phyloP scores from a whole-genome alignment of 2,888 invertebrate genomes.

The Hypolimnas misippus region DNA sequence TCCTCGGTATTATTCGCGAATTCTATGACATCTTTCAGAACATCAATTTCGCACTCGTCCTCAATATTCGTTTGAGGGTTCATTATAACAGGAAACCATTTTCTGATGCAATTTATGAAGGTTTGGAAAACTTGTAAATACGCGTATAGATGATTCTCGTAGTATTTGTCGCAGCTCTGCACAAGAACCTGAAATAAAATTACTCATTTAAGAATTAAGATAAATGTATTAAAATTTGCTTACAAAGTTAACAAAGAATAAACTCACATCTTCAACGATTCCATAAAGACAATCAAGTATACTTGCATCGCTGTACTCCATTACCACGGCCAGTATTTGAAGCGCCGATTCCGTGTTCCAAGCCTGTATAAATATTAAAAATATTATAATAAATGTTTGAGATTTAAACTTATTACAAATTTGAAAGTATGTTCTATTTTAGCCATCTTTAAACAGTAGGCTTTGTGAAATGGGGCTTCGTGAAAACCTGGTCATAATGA shows the following conservation, averaged over 20 bases:
- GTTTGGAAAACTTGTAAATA: slow-evolving; percentile 89
- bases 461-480: no score
- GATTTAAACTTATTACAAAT: no score
- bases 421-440: no score
- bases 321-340: slow-evolving; percentile 88
- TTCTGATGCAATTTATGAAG: slow-evolving; percentile 85
- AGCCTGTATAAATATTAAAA: slow-evolving; percentile 64
- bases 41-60: slow-evolving; percentile 46
- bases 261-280: slow-evolving; percentile 88
- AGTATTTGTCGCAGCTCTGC: slow-evolving; percentile 84
- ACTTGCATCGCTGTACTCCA: slow-evolving; percentile 87
- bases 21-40: slow-evolving; percentile 67
- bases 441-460: no score
- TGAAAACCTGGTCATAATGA: no score
- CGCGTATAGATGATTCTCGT: slow-evolving; percentile 83
- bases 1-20: slow-evolving; percentile 64
- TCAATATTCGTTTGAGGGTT: slow-evolving; percentile 16
- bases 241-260: no score
- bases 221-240: no score
- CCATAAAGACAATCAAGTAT: slow-evolving; percentile 87
- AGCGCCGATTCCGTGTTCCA: slow-evolving; percentile 87
- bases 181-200: slow-evolving; percentile 76
- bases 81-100: slow-evolving; percentile 73
- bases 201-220: neutral
- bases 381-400: no score